A percentile compares a stretch with the other conserved stretches of the same genome.
phyloP scores from a whole-genome alignment of 2,113 vertebrate genomes.

The Clarias gariepinus region DNA sequence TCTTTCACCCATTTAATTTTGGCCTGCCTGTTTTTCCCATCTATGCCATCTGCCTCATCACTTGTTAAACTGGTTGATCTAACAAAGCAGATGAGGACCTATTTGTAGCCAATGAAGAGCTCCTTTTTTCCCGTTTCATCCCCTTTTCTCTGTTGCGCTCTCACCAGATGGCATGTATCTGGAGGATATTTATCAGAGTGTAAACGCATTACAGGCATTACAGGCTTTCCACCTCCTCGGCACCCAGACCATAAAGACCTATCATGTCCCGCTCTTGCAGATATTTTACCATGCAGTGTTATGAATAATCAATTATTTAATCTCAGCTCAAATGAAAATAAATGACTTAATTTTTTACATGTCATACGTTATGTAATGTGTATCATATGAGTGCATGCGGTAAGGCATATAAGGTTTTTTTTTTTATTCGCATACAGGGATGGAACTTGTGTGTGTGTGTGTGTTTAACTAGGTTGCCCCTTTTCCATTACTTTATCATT shows the following conservation, averaged over 20 bases:
- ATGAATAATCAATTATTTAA: slow-evolving; percentile 29
- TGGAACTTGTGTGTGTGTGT: neutral
- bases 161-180: slow-evolving; percentile 48
- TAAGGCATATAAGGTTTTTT: neutral
- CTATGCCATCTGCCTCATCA: slow-evolving; percentile 38
- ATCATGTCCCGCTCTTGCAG: neutral
- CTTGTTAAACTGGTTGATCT: slow-evolving; percentile 8
- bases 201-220: slow-evolving; percentile 51
- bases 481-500: slow-evolving; percentile 43
- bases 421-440: neutral
- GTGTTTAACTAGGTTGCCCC: slow-evolving; percentile 40
- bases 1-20: slow-evolving; percentile 1
- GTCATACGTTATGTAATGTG: slow-evolving; percentile 25
- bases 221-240: slow-evolving; percentile 46
- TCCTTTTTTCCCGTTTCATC: neutral
- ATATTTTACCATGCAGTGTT: slow-evolving; percentile 23
- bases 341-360: slow-evolving; percentile 16
- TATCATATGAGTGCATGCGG: neutral
- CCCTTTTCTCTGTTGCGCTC: neutral
- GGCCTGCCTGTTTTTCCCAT: slow-evolving; percentile 14
- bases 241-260: slow-evolving; percentile 16
- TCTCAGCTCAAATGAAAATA: slow-evolving; percentile 17
- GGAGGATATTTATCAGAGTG: slow-evolving; percentile 41
- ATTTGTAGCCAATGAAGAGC: neutral
- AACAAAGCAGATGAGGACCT: slow-evolving; percentile 13